Conservation (phyloP, 2,888 invertebrate genomes). For the Phoenoteleia sp. region DNA sequence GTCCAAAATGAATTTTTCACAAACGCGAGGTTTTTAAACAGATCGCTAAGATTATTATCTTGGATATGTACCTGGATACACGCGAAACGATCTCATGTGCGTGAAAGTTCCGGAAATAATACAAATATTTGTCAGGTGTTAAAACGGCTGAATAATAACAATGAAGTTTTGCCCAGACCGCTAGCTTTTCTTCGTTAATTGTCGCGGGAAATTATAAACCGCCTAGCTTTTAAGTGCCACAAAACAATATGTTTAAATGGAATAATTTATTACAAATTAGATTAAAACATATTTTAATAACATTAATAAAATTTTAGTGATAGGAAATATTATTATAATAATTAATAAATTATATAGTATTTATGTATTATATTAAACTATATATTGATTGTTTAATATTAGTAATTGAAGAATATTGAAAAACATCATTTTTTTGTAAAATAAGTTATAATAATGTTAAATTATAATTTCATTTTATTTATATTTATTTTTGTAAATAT, state of each 20-base stretch:
- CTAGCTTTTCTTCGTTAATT: constrained; percentile 13
- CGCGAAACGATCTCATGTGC: neutral
- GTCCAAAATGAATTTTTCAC: constrained; percentile 12
- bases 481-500: no score
- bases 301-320: no score
- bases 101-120: constrained; percentile 34
- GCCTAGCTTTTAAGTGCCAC: neutral
- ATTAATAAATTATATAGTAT: no score
- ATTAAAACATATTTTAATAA: no score
- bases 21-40: neutral
- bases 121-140: constrained; percentile 29
- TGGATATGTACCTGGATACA: constrained; percentile 19
- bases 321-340: no score
- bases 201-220: neutral
- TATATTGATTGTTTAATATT: no score
- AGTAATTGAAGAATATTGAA: no score
- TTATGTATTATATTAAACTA: no score
- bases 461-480: no score
- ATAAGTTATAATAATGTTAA: no score
- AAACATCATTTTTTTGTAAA: no score
- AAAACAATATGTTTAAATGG: neutral
- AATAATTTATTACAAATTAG: neutral
- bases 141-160: neutral
- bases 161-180: neutral
- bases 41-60: constrained; percentile 11